Evolutionary conservation across 2,113 vertebrate genomes (phyloP), one percentile per base, ranked within the genome.

Genomic region (Tupaia chinensis): DNA sequence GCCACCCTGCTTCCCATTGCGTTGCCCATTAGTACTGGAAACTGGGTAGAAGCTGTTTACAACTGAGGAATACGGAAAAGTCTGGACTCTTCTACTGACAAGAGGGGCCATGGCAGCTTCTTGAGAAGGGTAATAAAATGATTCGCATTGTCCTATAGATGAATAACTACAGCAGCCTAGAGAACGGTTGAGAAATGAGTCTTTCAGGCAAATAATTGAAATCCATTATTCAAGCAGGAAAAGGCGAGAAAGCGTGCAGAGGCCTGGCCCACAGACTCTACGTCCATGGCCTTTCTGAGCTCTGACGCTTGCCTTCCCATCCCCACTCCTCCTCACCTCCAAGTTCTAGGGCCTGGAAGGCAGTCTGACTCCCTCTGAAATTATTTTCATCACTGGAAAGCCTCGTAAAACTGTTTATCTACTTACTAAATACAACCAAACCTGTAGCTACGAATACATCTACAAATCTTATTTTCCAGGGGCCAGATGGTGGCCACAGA

Each of bases 321-420:
- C 11, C 27, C 60, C 20, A 7, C 3, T 63, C 65, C 19, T 63
- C 60, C 19, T 68, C 13, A 27, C 66, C 60, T 87, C 29, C 68
- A 79, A 32, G 91, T 89, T 93, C 79, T 72, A 72, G 58, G 22
- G 4, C 29, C 68, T 58, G 0, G 15, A 58, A 12, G 44, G 77
- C 5, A 58, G 12, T 27, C 22, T 87, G 66, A 61, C 8, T 81
- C 19, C 44, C 53, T 91, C 72, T 81, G 61, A 69, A 73, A 80
- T 87, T 53, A 88, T 34, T 82, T 85, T 78, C 9, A 80, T 81
- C 14, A 65, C 44, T 82, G 91, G 56, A 94, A 94, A 88, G 9
- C n/a, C 2, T 83, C 29, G 56, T 88, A 17, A 92, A 86, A 66
- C 44, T 87, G 19, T 58, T 90, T 34, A 60, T 79, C 10, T 16